Percentiles rank a stretch among this genome's conserved stretches.
These are phyloP conservation scores for Hybognathus amarus DNA, from an alignment of 2,797 vertebrate species.

Conservation along the genomic window DNA sequence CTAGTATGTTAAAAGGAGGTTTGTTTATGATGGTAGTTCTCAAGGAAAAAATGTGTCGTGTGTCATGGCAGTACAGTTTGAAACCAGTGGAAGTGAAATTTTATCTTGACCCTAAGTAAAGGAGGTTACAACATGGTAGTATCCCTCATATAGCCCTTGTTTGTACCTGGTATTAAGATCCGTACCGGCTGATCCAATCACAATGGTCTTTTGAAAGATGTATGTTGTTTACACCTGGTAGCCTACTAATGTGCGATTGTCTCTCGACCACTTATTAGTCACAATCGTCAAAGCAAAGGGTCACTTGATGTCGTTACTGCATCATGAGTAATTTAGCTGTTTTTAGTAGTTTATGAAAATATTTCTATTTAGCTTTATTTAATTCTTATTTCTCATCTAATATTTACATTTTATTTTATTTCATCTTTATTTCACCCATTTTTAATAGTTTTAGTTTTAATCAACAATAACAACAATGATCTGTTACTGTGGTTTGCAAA, in stretches of 20 bases:
- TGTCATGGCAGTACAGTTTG: conserved; percentile 9
- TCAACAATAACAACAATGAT: background rate
- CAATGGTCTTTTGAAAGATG: background rate
- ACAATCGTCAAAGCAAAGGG: background rate
- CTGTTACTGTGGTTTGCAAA: background rate
- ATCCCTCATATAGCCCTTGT: background rate
- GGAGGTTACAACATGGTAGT: background rate
- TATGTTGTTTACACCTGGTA: background rate
- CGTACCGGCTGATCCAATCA: background rate
- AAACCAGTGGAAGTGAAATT: conserved; percentile 9
- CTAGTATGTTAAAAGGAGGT: background rate
- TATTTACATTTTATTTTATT: background rate
- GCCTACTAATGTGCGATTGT: background rate
- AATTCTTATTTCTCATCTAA: background rate
- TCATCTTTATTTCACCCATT: background rate
- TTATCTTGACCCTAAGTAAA: background rate
- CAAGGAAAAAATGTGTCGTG: background rate
- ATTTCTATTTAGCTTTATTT: background rate
- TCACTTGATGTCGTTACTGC: background rate
- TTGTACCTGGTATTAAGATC: background rate
- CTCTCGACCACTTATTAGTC: background rate
- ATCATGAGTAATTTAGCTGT: background rate
- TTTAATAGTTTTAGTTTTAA: background rate
- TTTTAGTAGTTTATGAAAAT: background rate
- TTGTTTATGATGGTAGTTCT: background rate